phyloP scores from a whole-genome alignment of 1,140 invertebrate genomes.

The Metopolophium dirhodum region DNA sequence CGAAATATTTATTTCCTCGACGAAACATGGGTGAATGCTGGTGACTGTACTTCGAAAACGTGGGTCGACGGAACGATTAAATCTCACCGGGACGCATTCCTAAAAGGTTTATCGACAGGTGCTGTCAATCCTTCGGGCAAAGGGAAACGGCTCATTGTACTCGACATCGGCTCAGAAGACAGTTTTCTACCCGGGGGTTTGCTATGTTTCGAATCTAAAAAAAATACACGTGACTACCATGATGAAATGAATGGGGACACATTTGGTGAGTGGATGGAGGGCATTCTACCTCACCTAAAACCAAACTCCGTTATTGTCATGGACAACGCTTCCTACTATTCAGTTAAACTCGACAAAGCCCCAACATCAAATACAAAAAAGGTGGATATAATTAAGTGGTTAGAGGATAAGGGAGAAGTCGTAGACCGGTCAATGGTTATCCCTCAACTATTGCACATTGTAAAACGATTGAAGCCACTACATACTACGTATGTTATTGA shows the following conservation, averaged over 20 bases:
- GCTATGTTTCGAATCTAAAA: not conserved
- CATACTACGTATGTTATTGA: no score
- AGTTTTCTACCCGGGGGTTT: no score
- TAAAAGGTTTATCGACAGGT: conserved; percentile 13
- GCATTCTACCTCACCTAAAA: not conserved
- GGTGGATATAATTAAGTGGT: not conserved
- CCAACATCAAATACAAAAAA: not conserved
- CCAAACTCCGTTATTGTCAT: not conserved
- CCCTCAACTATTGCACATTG: no score
- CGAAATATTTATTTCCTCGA: conserved; percentile 24
- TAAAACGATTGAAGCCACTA: no score
- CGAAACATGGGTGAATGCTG: conserved; percentile 41
- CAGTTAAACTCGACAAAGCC: not conserved
- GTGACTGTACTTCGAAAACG: not conserved
- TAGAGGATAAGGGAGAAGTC: no score
- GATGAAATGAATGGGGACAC: not conserved
- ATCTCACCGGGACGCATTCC: conserved; percentile 32
- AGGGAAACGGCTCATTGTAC: not conserved
- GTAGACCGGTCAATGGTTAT: no score
- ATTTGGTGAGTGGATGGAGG: conserved; percentile 15
- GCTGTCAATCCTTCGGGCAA: not conserved
- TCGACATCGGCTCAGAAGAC: not conserved
- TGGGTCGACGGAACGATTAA: conserved; percentile 2
- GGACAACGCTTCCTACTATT: not conserved
- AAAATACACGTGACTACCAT: not conserved